These are phyloP conservation scores for Neolamprologus tretocephalus DNA, from an alignment of 2,113 vertebrate species.

Conservation along the genomic window DNA sequence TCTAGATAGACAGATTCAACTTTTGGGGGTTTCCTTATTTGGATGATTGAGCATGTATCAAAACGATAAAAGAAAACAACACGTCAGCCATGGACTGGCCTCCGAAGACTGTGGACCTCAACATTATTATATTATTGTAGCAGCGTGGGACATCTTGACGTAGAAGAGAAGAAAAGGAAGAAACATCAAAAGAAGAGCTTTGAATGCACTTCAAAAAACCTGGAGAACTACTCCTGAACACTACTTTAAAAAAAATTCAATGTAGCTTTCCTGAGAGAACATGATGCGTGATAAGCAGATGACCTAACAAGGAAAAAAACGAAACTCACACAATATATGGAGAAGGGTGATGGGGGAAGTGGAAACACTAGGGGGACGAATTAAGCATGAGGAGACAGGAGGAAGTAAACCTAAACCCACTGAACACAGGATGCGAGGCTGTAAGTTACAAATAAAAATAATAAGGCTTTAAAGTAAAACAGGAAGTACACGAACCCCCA, in stretches of 20 bases:
- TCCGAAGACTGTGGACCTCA: too few species aligned
- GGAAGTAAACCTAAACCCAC: neutral
- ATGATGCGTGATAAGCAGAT: neutral
- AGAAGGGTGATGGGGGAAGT: neutral
- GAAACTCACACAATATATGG: neutral
- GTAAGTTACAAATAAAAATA: neutral
- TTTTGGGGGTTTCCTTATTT: too few species aligned
- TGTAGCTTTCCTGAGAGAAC: too few species aligned
- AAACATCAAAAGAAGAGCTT: too few species aligned
- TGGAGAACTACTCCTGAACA: too few species aligned
- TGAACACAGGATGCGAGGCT: neutral
- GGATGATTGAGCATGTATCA: too few species aligned
- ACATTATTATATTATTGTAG: too few species aligned
- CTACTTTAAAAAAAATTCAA: too few species aligned
- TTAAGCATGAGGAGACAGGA: neutral
- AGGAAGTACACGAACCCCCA: neutral
- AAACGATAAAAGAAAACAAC: accelerated
- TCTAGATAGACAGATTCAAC: accelerated
- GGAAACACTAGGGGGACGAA: neutral
- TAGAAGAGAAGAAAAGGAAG: too few species aligned
- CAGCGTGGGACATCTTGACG: too few species aligned
- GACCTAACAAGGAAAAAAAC: neutral
- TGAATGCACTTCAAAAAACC: too few species aligned
- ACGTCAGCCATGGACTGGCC: too few species aligned
- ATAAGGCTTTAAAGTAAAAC: neutral